A percentile compares a stretch with the other conserved stretches of the same genome.
phyloP scores from a whole-genome alignment of 2,113 vertebrate genomes.

The Azemiops feae region DNA sequence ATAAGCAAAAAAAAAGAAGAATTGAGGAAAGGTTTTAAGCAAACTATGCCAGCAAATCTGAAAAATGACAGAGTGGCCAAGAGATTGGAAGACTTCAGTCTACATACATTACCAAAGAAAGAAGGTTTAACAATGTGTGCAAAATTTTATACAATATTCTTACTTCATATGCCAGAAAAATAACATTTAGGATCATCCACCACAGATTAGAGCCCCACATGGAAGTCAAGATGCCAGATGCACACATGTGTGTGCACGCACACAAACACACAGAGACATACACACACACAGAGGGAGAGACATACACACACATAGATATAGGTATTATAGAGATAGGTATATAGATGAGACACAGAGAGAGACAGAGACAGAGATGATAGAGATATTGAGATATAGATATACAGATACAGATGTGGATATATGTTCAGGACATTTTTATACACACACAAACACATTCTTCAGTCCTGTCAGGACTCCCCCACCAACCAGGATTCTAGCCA shows the following conservation, averaged over 20 bases:
- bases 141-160: background rate
- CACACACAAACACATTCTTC: background rate
- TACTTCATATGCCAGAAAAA: background rate
- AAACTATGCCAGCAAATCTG: background rate
- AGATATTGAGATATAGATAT: no score
- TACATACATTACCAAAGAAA: background rate
- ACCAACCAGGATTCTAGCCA: background rate
- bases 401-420: background rate
- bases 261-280: rapidly evolving
- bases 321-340: background rate
- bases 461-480: background rate
- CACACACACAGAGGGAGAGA: no score
- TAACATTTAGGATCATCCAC: background rate
- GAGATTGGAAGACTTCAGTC: background rate
- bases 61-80: background rate
- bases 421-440: background rate
- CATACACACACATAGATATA: background rate
- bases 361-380: no score
- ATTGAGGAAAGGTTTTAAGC: background rate
- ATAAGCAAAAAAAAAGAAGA: no score
- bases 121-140: background rate
- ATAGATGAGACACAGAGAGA: no score
- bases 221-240: background rate
- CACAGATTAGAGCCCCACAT: background rate
- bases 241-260: no score